Base-by-base conservation (phyloP, 2,888 invertebrate genomes). In the Silvanus unidentatus region DNA sequence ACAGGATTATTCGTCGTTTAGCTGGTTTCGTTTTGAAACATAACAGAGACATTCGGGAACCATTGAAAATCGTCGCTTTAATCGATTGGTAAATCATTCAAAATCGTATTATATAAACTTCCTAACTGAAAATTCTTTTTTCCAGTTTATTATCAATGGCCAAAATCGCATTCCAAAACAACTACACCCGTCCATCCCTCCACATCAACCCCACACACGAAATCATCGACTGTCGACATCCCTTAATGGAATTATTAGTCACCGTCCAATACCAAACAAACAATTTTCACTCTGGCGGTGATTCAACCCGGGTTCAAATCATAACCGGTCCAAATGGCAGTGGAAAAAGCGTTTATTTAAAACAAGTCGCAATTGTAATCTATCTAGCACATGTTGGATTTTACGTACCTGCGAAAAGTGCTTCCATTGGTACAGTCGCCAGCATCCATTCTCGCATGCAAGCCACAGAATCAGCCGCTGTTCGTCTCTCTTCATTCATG, bases 291-390 rank as follows among this genome's bases (percentile, higher is more conserved):
- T 85, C 85, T 43, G 79, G 80, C 4, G 67, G 68, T 0, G 64
- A 71, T 1, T 71, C 73, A 5, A 78, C 78, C 11, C 70, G 74
- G 9, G 77, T 94, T 15, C 88, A 87, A 65, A 78, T 96, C 39
- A 72, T 95, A 4, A 91, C 90, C 0, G 95, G 94, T 1, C 90
- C 95, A 0, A 96, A 95, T 70, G 84, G 89, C 1, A 88, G 90
- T 62, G 96, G 96, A 2, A 97, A 96, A 71, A 94, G 90, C 48
- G 82, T 94, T 16, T 96, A 89, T 68, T 75, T 96, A 63, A 94
- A 93, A 70, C 91, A 93, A 74, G 73, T 76, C 2, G 86, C 86
- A 11, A 65, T 93, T 42, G 82, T 92, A 54, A 82, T 85, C 1
- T 93, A 84, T 69, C 74, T 96, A 74, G 87, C 92, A 0, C 93